Base-by-base conservation (phyloP, 1,140 invertebrate genomes). In the Zaprionus taronus region DNA sequence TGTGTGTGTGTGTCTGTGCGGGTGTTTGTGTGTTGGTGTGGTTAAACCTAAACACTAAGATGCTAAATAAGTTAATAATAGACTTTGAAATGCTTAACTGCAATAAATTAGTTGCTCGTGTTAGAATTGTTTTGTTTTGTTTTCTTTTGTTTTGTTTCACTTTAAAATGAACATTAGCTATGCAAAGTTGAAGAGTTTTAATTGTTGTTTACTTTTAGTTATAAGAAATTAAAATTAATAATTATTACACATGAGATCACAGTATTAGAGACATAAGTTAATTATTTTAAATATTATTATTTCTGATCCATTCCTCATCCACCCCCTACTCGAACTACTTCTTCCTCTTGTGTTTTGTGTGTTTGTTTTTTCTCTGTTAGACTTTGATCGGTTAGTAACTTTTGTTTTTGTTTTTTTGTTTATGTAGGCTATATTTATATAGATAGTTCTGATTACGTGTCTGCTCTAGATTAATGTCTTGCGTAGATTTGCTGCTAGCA, bases 261-360 rank as follows among this genome's bases (percentile, higher is more conserved):
- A 92, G 91, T 92, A 92, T 92, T 92, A 92, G 91, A 92, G 91
- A 92, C 89, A 92, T 92, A 92, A 92, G 89, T 92, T 92, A 91
- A 86, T 84, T 87, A 89, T 87, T 89, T 80, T 79, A 79, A 72
- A 77, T 76, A 73, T 89, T 79, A 69, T 47, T 62, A 56, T 75
- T 62, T 53, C 44, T 79, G 5, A 56, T 70, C 31, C 34, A 22
- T 44, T 68, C 64, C 68, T 80, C 68, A 57, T 71, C 31, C 34
- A 56, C 22, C 34, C 60, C 65, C 15, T 22, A 17, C 47, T 78
- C 64, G 26, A 24, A 4, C 22, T 63, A 38, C 51, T 67, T 68
- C 47, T 79, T 67, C 36, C 22, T 2, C 31, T 12, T 22, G 34
- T 38, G 12, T 69, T 31, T 12, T 22, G 34, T 38, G 12, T 69